These are phyloP conservation scores for Tragopan temminckii DNA, from an alignment of 2,797 vertebrate species.

Conservation along the genomic window DNA sequence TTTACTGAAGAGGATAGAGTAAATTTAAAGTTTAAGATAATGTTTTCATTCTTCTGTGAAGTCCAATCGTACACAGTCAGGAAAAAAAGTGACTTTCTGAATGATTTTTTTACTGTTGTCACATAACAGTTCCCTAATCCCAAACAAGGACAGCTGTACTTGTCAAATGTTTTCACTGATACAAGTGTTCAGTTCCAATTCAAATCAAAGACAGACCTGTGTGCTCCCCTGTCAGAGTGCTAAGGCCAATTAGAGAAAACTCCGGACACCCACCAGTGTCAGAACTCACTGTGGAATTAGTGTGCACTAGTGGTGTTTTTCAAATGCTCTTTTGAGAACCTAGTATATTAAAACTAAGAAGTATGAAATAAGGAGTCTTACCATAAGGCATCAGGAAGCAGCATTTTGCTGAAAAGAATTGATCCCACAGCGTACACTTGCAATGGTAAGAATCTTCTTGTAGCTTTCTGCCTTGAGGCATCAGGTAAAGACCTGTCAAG, in stretches of 20 bases:
- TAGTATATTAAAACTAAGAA: background rate
- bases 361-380: background rate
- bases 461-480: constrained; percentile 15
- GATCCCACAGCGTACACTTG: background rate
- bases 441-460: background rate
- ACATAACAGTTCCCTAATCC: constrained; percentile 33
- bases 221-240: constrained; percentile 34
- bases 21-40: constrained; percentile 4
- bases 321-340: background rate
- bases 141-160: constrained; percentile 15
- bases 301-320: background rate
- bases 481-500: constrained; percentile 6
- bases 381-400: background rate
- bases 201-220: constrained; percentile 43
- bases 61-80: background rate
- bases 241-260: constrained; percentile 48
- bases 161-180: constrained; percentile 46
- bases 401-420: background rate
- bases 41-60: constrained; percentile 18
- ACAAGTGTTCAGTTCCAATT: constrained; percentile 22
- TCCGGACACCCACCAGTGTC: background rate
- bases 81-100: background rate
- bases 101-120: constrained; percentile 33
- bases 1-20: background rate
- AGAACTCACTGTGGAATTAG: background rate